Base-by-base conservation (phyloP, 2,113 vertebrate species). In the Eublepharis macularius region DNA sequence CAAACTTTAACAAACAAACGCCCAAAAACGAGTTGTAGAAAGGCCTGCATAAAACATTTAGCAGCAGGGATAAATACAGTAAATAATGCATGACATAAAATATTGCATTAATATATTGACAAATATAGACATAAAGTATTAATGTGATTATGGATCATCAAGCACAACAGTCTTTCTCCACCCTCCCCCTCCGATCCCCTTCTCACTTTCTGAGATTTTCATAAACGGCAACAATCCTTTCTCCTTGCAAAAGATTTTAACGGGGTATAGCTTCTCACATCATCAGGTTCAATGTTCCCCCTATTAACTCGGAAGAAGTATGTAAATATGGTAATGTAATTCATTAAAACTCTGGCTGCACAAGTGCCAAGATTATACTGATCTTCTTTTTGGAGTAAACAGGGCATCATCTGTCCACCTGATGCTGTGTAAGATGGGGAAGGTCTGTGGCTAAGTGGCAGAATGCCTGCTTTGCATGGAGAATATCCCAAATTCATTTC, bases 71-170 rank as follows among this genome's bases (percentile, higher is more conserved):
- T 96, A 96, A 96, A 96, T 96, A 97, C 96, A 96, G 93, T 96
- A 96, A 96, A 96, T 96, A 97, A 96, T 96, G 93, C 94, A 96
- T 96, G 89, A 88, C 94, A 94, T 95, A 96, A 96, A 94, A 95
- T 95, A 96, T 94, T 90, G 87, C 78, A 90, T 89, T 96, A 96
- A 96, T 96, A 95, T 95, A 95, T 96, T 96, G 95, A 96, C 93
- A 96, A 96, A 96, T 96, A 94, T 89, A 93, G 86, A 78, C 94
- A 94, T 96, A 95, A 95, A 96, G 57, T 96, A 96, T 95, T 96
- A 94, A 97, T 94, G 90, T 94, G 93, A 95, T 96, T 96, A 95
- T 95, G 83, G 86, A 94, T 96, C 90, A 92, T 94, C 92, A 95
- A 89, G 88, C 91, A n/a, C 57, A 91, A 72, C 85, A 92, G 32